Conservation (phyloP, 2,888 invertebrate species). For the Sinohyriopsis cumingii region DNA sequence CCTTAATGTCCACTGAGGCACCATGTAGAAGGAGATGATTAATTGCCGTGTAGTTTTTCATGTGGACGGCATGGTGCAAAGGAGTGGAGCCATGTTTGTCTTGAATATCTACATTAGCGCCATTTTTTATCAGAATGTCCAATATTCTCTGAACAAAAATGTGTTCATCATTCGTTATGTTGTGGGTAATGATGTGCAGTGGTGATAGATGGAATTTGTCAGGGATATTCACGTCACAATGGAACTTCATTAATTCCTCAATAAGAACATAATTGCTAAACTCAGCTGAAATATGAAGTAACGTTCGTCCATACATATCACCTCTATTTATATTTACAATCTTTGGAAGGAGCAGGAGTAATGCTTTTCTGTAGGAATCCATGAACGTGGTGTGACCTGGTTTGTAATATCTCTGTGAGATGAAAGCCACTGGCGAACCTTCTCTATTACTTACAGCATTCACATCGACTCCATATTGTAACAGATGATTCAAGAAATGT, state of each 20-base stretch:
- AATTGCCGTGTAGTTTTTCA: conserved; percentile 11
- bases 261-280: conserved; percentile 10
- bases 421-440: conserved; percentile 4
- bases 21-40: conserved; percentile 1
- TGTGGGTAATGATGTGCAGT: conserved; percentile 11
- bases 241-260: conserved; percentile 3
- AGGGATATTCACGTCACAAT: conserved; percentile 2
- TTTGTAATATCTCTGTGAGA: conserved; percentile 16
- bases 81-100: conserved; percentile 18
- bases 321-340: neutral
- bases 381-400: conserved; percentile 2
- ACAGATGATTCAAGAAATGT: conserved; percentile 2
- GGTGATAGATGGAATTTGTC: conserved; percentile 8
- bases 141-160: conserved; percentile 6
- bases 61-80: conserved; percentile 13
- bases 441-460: conserved; percentile 8
- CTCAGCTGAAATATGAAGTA: conserved; percentile 11
- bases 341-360: neutral
- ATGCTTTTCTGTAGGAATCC: neutral
- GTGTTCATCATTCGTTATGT: conserved; percentile 5
- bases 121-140: conserved; percentile 2
- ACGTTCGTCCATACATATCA: conserved; percentile 6
- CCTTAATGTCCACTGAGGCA: conserved; percentile 7
- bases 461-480: conserved; percentile 5
- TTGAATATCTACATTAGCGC: conserved; percentile 9